phyloP scores from a whole-genome alignment of 2,113 vertebrate genomes.

The Gracilinanus agilis region DNA sequence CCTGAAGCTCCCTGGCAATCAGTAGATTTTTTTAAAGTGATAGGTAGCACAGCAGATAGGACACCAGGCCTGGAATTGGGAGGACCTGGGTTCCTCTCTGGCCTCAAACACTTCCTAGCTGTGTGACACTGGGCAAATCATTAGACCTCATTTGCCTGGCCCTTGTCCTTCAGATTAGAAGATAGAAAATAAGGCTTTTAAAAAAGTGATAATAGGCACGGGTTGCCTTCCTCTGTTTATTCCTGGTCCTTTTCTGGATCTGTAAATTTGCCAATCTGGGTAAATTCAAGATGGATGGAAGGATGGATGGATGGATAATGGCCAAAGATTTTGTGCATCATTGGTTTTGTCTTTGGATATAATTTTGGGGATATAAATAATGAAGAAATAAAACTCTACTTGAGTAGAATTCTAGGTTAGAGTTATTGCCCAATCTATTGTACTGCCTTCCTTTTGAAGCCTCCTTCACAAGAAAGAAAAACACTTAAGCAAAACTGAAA shows the following conservation, averaged over 20 bases:
- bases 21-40: not conserved
- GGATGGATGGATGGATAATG: not conserved
- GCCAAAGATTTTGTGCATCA: not conserved
- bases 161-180: too few species aligned
- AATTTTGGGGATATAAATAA: too few species aligned
- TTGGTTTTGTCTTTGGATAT: not conserved
- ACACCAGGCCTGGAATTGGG: too few species aligned
- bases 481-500: not conserved
- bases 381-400: too few species aligned
- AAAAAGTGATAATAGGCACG: not conserved
- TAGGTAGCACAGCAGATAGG: too few species aligned
- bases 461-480: not conserved
- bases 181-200: not conserved
- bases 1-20: constrained; percentile 28
- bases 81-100: too few species aligned
- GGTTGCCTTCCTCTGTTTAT: not conserved
- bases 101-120: too few species aligned
- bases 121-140: too few species aligned
- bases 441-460: not conserved
- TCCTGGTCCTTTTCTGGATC: not conserved
- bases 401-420: too few species aligned
- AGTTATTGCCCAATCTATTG: not conserved
- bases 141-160: too few species aligned
- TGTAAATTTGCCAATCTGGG: not conserved
- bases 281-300: not conserved